These are phyloP conservation scores for Luehdorfia chinensis DNA, from an alignment of 1,140 invertebrate species.

Conservation along the genomic window DNA sequence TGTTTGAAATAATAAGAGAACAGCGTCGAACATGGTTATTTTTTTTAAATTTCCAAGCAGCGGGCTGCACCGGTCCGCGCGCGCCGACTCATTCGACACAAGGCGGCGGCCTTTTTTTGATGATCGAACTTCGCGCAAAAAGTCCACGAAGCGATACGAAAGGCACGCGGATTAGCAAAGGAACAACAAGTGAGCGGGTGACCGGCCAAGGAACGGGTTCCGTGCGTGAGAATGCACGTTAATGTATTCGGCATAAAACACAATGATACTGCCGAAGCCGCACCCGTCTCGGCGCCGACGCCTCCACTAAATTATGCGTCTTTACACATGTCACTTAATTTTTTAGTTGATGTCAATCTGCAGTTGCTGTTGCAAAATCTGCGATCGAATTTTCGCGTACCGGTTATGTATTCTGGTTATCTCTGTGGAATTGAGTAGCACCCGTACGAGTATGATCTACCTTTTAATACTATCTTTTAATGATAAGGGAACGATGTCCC, in stretches of 20 bases:
- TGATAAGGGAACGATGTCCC: no score
- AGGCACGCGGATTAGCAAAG: slow-evolving; percentile 55
- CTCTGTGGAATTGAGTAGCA: background rate
- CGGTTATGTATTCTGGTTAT: background rate
- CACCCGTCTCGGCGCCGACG: slow-evolving; percentile 33
- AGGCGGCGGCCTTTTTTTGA: slow-evolving; percentile 46
- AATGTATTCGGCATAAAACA: slow-evolving; percentile 50
- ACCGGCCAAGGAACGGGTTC: slow-evolving; percentile 44
- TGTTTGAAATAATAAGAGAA: slow-evolving; percentile 13
- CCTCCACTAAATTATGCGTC: slow-evolving; percentile 35
- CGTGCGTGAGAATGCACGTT: slow-evolving; percentile 54
- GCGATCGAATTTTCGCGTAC: slow-evolving; percentile 22
- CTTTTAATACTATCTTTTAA: no score
- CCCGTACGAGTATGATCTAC: no score
- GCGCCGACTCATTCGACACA: slow-evolving; percentile 43
- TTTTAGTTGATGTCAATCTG: slow-evolving; percentile 14
- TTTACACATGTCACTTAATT: slow-evolving; percentile 39
- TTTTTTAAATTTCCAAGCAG: slow-evolving; percentile 29
- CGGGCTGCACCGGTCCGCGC: slow-evolving; percentile 24
- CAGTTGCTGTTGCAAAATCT: background rate
- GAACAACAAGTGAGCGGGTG: slow-evolving; percentile 48
- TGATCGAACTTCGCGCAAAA: slow-evolving; percentile 51
- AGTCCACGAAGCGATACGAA: slow-evolving; percentile 38
- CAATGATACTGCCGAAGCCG: slow-evolving; percentile 20
- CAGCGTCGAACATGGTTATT: slow-evolving; percentile 29